Evolutionary conservation across 2,113 vertebrate species (phyloP), one percentile per base, ranked within the genome.

Genomic region (Herpetotheres cachinnans): DNA sequence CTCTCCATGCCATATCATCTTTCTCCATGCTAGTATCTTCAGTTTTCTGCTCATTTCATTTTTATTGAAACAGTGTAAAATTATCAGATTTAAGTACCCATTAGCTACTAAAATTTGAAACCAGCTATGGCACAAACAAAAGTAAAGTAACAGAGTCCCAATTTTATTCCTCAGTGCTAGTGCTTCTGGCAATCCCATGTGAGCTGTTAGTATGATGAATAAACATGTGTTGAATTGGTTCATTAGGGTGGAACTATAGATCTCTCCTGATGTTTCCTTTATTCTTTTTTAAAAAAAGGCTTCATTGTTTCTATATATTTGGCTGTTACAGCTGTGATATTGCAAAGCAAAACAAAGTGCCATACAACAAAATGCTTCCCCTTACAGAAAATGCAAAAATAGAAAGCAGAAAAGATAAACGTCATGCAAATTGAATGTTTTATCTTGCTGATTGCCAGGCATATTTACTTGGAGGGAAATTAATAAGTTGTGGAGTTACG

Each of bases 241-340:
- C 93, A 96, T 95, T 96, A 95, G 84, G 74, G 67, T 90, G 49
- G 66, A 96, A 91, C 81, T 91, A 91, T 96, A 94, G 77, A 90
- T 97, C 78, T 90, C 77, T 95, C 91, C 71, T 95, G 86, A 94
- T 95, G 76, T 77, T 94, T 96, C 55, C 50, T 96, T 96, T 93
- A 90, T 96, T 92, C 67, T 93, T 95, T 83, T 56, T n/a, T n/a
- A 66, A 94, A 81, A 94, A 91, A 36, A 58, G 12, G 46, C 32
- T 90, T 83, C 82, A 90, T 92, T 91, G 87, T 97, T 95, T 96
- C 90, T 90, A 46, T 93, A 80, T 93, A 94, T 95, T 94, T 93
- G 54, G 73, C 82, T 90, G 86, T 86, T 96, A 95, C 81, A 96
- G 93, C 92, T 96, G 94, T 66, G 91, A 83, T 97, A 59, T 58